Evolutionary conservation across 2,113 vertebrate genomes (phyloP).

Genomic region (Alces alces): DNA sequence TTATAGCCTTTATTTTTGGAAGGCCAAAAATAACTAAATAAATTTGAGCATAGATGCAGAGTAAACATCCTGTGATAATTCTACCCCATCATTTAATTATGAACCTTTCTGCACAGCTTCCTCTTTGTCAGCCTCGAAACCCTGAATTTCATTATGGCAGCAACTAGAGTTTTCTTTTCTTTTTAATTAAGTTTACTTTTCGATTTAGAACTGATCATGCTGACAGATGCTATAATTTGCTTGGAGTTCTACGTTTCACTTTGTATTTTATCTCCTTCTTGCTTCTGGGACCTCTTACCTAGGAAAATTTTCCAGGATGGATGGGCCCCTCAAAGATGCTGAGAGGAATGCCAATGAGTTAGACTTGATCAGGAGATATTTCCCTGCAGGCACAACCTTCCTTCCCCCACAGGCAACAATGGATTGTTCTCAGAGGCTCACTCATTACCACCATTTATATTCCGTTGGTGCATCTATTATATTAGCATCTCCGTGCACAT

Average conservation of each 20-base stretch:
- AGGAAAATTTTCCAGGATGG: background rate
- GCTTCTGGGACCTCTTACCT: slow-evolving; percentile 25
- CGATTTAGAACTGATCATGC: slow-evolving; percentile 29
- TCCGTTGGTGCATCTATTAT: background rate
- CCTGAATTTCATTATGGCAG: slow-evolving; percentile 41
- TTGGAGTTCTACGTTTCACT: slow-evolving; percentile 23
- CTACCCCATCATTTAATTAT: slow-evolving; percentile 42
- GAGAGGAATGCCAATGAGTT: background rate
- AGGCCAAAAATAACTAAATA: background rate
- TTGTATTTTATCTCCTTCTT: slow-evolving; percentile 41
- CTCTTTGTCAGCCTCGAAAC: slow-evolving; percentile 17
- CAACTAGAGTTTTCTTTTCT: slow-evolving; percentile 35
- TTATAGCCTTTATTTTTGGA: slow-evolving; percentile 42
- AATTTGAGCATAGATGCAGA: background rate
- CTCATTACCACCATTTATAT: background rate
- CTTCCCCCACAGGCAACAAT: background rate
- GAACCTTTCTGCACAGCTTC: background rate
- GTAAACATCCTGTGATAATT: background rate
- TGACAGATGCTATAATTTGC: slow-evolving; percentile 47
- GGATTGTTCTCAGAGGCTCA: background rate
- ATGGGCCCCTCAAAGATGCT: background rate
- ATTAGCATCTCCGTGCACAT: background rate
- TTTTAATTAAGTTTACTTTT: slow-evolving; percentile 68
- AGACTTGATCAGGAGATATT: background rate
- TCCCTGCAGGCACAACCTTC: background rate